Percentiles rank a stretch among this genome's conserved stretches.
Conservation (phyloP, 2,797 vertebrate genomes). For the Cossypha dichroa region DNA sequence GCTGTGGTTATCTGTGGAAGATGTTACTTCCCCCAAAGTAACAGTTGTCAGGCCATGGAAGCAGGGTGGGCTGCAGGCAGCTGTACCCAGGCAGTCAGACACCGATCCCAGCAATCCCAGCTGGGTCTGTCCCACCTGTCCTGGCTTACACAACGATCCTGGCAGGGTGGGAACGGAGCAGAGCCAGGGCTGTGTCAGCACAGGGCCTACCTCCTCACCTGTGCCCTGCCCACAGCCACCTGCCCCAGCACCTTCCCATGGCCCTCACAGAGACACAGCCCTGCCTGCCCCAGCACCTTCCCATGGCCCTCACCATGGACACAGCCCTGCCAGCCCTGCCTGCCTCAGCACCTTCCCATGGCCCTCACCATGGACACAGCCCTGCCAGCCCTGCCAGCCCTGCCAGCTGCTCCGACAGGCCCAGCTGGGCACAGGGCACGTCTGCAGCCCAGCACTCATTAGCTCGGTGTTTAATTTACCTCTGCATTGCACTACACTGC, state of each 20-base stretch:
- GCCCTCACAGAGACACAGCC: not conserved
- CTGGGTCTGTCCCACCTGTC: too few relatives aligned
- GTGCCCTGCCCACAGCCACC: not conserved
- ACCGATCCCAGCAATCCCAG: not conserved
- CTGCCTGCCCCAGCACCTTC: too few relatives aligned
- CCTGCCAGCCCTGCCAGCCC: too few relatives aligned
- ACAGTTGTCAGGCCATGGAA: too few relatives aligned
- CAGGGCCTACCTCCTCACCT: not conserved
- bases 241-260: not conserved
- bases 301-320: too few relatives aligned
- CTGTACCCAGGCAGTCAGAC: too few relatives aligned
- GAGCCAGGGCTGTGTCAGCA: not conserved
- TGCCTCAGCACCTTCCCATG: too few relatives aligned
- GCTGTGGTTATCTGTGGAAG: not conserved
- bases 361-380: too few relatives aligned
- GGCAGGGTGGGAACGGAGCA: not conserved
- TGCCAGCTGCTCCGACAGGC: fast-evolving
- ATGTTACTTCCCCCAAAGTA: too few relatives aligned
- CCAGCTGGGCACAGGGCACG: not conserved
- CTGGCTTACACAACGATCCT: not conserved
- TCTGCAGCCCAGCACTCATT: not conserved
- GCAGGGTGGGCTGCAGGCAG: not conserved
- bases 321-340: too few relatives aligned
- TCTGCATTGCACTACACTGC: fast-evolving
- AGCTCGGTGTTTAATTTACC: not conserved